Evolutionary conservation across 1,140 invertebrate species (phyloP).

Genomic region (Hestina assimilis): DNA sequence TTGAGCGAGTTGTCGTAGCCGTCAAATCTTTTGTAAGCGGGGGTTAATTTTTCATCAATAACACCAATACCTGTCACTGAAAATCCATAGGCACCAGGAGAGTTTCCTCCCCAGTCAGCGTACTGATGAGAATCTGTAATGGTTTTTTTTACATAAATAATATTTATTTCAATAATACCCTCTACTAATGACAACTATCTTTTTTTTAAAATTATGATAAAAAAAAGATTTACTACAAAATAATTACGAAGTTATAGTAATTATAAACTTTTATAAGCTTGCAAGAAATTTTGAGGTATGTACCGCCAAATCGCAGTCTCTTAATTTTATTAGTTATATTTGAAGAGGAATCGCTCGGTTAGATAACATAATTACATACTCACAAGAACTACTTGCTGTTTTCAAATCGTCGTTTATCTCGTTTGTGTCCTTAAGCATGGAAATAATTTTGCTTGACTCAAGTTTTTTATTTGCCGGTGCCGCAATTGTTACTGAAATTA

Average conservation of each 20-base stretch:
- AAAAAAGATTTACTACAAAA: too few species aligned
- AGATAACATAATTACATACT: constrained; percentile 14
- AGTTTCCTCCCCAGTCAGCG: constrained; percentile 43
- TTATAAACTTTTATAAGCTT: too few species aligned
- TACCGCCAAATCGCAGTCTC: too few species aligned
- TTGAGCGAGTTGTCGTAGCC: constrained; percentile 31
- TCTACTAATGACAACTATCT: not conserved
- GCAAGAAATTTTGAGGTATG: too few species aligned
- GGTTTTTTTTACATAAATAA: not conserved
- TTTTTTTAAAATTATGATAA: too few species aligned
- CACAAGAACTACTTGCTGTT: constrained; percentile 46
- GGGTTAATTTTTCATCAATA: constrained; percentile 35
- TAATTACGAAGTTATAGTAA: too few species aligned
- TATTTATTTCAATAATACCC: not conserved
- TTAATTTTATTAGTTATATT: too few species aligned
- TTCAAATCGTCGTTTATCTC: constrained; percentile 37
- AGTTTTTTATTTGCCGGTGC: constrained; percentile 7
- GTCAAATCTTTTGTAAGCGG: constrained; percentile 16
- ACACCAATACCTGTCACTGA: constrained; percentile 49
- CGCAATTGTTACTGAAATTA: not conserved
- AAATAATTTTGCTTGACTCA: not conserved
- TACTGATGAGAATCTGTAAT: constrained; percentile 50
- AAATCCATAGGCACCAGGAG: constrained; percentile 43
- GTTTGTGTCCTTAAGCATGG: constrained; percentile 14
- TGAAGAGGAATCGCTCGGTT: too few species aligned